phyloP scores from a whole-genome alignment of 2,797 vertebrate genomes.

The Hydrophis major region DNA sequence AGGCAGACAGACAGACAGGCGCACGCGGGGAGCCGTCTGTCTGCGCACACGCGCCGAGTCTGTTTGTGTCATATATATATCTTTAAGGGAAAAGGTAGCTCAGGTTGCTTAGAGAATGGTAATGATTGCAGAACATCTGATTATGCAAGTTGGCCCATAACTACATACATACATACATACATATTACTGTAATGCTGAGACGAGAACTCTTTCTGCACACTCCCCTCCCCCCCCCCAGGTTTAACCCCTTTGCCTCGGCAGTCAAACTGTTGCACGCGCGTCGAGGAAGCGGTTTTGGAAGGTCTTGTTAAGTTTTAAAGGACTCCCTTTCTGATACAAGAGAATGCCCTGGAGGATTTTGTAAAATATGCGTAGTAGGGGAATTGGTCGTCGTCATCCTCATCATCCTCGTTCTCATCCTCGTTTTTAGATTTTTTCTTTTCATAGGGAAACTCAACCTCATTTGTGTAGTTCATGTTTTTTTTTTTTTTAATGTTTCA shows the following conservation, averaged over 20 bases:
- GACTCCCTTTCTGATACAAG: no score
- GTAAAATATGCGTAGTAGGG: not conserved
- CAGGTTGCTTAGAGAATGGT: not conserved
- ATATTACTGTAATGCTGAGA: not conserved
- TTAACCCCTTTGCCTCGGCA: no score
- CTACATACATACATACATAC: not conserved
- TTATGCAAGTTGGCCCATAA: slow-evolving; percentile 25
- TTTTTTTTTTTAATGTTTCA: not conserved
- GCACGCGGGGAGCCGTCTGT: not conserved
- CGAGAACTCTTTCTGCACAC: not conserved
- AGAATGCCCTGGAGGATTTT: not conserved
- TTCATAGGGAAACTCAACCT: not conserved
- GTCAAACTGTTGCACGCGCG: slow-evolving; percentile 15
- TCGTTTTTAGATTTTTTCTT: no score
- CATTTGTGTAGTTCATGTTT: not conserved
- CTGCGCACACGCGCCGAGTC: not conserved
- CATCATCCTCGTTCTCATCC: not conserved
- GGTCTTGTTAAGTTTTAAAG: not conserved
- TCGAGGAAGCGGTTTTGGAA: not conserved
- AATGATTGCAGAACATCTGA: slow-evolving; percentile 28
- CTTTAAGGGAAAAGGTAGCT: not conserved
- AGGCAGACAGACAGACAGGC: not conserved
- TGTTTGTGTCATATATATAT: not conserved
- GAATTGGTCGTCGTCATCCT: not conserved
- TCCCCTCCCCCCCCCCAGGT: not conserved